phyloP scores from a whole-genome alignment of 2,113 vertebrate species.

The Tupaia tana region DNA sequence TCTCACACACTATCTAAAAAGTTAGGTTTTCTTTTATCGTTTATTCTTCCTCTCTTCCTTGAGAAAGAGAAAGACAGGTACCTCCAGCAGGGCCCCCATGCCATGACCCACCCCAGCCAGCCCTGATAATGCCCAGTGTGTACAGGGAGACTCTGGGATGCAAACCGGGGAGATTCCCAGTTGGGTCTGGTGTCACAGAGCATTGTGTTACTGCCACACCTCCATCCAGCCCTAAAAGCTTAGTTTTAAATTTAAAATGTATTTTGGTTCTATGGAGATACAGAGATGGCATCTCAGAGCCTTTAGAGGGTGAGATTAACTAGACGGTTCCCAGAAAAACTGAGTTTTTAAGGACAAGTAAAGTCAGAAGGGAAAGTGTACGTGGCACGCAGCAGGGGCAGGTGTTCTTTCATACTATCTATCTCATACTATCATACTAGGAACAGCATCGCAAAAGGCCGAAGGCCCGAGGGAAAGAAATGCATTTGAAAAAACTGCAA shows the following conservation, averaged over 20 bases:
- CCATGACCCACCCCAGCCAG: no score
- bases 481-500: background rate
- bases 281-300: background rate
- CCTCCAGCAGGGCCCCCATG: no score
- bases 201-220: no score
- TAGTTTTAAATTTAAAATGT: conserved; percentile 27
- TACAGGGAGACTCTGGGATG: no score
- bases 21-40: background rate
- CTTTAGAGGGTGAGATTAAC: background rate
- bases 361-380: background rate
- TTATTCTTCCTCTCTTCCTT: no score
- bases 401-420: no score
- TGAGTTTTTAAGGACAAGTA: background rate
- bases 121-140: no score
- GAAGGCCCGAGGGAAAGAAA: background rate
- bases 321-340: background rate
- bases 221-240: background rate
- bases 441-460: background rate
- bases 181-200: no score
- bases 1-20: background rate
- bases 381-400: background rate
- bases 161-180: no score
- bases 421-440: background rate
- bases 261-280: background rate
- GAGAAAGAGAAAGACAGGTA: no score